A percentile compares a stretch with the other conserved stretches of the same genome.
These are phyloP conservation scores for Danio jaintianensis DNA, from an alignment of 2,797 vertebrate species.

Conservation along the genomic window DNA sequence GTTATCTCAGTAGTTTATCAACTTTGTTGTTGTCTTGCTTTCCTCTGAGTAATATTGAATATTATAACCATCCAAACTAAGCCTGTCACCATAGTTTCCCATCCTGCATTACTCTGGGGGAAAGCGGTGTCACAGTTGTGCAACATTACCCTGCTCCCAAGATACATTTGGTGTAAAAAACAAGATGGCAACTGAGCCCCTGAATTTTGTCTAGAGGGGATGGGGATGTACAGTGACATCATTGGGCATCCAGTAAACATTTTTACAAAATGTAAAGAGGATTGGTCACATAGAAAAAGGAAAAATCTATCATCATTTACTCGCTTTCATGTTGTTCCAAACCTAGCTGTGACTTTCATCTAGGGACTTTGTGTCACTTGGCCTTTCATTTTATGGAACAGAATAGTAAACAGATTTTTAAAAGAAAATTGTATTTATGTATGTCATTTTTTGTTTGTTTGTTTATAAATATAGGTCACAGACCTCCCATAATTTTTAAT, in stretches of 20 bases:
- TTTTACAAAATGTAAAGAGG: background rate
- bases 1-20: slow-evolving; percentile 2
- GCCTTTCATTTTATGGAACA: too few relatives aligned
- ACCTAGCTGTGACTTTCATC: background rate
- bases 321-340: background rate
- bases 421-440: too few relatives aligned
- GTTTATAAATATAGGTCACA: too few relatives aligned
- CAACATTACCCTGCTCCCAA: slow-evolving; percentile 9
- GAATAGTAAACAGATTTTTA: too few relatives aligned
- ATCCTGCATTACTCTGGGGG: slow-evolving; percentile 31
- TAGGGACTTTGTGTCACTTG: too few relatives aligned
- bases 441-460: too few relatives aligned
- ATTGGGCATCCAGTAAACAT: slow-evolving; percentile 40
- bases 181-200: background rate
- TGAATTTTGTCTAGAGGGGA: slow-evolving; percentile 38
- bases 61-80: background rate
- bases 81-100: slow-evolving; percentile 50
- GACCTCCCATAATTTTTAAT: too few relatives aligned
- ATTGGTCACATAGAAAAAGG: too few relatives aligned
- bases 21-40: slow-evolving; percentile 26
- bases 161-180: slow-evolving; percentile 27
- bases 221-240: slow-evolving; percentile 55
- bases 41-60: slow-evolving; percentile 12
- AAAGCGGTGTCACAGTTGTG: slow-evolving; percentile 21
- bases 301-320: too few relatives aligned